These are phyloP conservation scores for Notothenia rossii DNA, from an alignment of 2,113 vertebrate species.

Conservation along the genomic window DNA sequence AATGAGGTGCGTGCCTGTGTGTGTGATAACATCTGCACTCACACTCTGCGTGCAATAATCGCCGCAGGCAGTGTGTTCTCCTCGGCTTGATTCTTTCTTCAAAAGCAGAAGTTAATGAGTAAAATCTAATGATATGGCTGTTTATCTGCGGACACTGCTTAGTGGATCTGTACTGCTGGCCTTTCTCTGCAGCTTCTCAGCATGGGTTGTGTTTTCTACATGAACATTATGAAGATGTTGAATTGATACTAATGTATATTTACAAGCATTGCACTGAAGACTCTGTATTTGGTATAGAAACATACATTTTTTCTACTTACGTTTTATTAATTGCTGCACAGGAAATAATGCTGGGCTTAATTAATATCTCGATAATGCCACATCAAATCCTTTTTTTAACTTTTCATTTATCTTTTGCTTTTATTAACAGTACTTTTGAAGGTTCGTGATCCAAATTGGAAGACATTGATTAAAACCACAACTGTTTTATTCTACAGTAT, in stretches of 20 bases:
- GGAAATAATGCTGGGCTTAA: too few relatives aligned
- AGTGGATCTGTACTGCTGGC: constrained; percentile 15
- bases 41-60: constrained; percentile 40
- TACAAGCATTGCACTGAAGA: neutral
- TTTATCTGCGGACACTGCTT: constrained; percentile 61
- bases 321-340: neutral
- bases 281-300: neutral
- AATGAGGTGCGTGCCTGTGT: constrained; percentile 59
- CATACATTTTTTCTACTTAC: neutral
- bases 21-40: constrained; percentile 31
- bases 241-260: constrained; percentile 3
- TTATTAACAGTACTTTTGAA: too few relatives aligned
- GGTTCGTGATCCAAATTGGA: too few relatives aligned
- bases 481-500: too few relatives aligned
- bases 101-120: constrained; percentile 63
- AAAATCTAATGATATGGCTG: constrained; percentile 61
- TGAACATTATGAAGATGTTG: constrained; percentile 28
- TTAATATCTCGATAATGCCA: too few relatives aligned
- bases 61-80: constrained; percentile 36
- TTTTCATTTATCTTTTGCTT: too few relatives aligned
- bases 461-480: too few relatives aligned
- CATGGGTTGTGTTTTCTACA: constrained; percentile 13
- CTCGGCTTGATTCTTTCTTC: constrained; percentile 61
- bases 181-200: constrained; percentile 21
- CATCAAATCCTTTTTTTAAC: too few relatives aligned